Base-by-base conservation (phyloP, 37 sponge, comb jelly and placozoan genomes). In the Geodia barretti region DNA sequence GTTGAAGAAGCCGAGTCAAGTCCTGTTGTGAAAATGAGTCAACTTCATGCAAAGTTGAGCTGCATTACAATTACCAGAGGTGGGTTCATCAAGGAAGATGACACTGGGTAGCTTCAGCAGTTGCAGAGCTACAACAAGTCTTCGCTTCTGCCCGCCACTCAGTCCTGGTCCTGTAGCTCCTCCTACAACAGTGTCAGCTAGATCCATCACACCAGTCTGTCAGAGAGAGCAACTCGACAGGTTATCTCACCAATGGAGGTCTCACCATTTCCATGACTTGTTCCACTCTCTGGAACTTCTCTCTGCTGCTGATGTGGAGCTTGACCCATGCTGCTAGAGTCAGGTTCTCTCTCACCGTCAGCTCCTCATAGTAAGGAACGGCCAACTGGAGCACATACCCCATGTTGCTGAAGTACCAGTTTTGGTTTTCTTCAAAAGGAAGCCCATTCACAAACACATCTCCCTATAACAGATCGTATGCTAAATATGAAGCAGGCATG, bases 111-210 rank as follows among this genome's bases (percentile, higher is more conserved):
- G 66, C 29, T 72, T 84, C 11, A 92, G 72, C 17, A 92, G 79
- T 33, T 92, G 93, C 4, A 92, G 42, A 26, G 93, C 93, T 30
- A 92, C 80, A 71, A 68, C 54, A 36, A 92, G 62, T 60, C 88
- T 54, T 60, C 89, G 74, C 61, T 88, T 92, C 75, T 92, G 93
- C 35, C 95, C 95, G 31, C 95, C 95, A 80, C 95, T 95, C 23
- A 95, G 79, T 3, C 95, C 95, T 62, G 84, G 72, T 24, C 95
- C 95, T 37, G 84, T 73, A 19, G 64, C 39, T 2, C 84, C 86
- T 30, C 95, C 95, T 71, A 95, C 92, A 25, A 67, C 59, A 24
- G 88, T 84, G 34, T 95, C 84, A 66, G 86, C 89, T 26, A 95
- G 39, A 26, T 59, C 54, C 0, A 26, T 42, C 59, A 95, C 68